Conservation (phyloP, 1,140 invertebrate species). For the Geopemphigus sp. region DNA sequence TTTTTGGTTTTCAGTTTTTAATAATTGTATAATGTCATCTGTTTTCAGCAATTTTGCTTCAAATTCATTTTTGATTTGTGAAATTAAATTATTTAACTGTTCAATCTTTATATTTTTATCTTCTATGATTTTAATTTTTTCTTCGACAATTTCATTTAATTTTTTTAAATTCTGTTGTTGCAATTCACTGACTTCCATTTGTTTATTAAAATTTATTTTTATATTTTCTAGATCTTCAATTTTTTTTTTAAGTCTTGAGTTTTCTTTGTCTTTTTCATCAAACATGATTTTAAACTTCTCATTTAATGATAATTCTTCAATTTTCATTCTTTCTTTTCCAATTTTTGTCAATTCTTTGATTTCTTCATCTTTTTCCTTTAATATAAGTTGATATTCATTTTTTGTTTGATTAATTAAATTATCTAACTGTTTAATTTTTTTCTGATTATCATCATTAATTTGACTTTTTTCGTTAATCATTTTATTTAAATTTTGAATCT, state of each 20-base stretch:
- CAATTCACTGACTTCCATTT: background rate
- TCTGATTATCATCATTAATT: slow-evolving; percentile 11
- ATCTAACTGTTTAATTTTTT: slow-evolving; percentile 12
- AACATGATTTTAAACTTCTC: background rate
- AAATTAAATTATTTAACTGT: background rate
- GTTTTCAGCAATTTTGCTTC: background rate
- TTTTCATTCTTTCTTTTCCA: slow-evolving; percentile 1
- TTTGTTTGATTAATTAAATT: background rate
- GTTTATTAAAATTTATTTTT: background rate
- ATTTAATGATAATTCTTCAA: background rate
- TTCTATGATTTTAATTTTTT: slow-evolving; percentile 17
- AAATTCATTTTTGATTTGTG: background rate
- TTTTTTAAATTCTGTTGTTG: background rate
- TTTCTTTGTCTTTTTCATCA: slow-evolving; percentile 23
- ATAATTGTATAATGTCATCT: background rate
- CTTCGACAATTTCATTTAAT: slow-evolving; percentile 4
- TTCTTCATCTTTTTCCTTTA: slow-evolving; percentile 36
- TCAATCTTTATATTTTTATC: background rate
- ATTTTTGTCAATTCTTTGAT: slow-evolving; percentile 10
- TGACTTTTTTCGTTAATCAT: slow-evolving; percentile 3
- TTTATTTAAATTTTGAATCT: slow-evolving; percentile 21
- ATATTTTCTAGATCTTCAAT: slow-evolving; percentile 16
- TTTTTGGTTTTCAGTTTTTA: background rate
- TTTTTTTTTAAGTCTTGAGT: background rate
- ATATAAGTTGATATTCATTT: background rate